Conservation (phyloP, 2,113 vertebrate genomes). For the Cynopterus brachyotis region DNA sequence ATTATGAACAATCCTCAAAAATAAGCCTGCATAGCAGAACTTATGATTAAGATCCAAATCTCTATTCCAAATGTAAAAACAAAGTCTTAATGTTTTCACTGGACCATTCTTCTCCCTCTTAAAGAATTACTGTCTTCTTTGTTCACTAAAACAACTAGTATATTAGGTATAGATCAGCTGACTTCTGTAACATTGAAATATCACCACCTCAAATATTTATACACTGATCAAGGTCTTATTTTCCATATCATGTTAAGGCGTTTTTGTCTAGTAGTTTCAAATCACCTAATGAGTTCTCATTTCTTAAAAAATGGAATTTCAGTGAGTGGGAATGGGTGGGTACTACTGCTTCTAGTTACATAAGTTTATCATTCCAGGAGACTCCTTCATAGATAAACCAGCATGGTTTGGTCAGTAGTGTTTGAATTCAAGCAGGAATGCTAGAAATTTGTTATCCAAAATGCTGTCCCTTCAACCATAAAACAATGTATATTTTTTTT, state of each 20-base stretch:
- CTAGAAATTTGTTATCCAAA: neutral
- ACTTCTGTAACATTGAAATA: neutral
- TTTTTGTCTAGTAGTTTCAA: neutral
- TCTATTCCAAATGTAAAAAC: slow-evolving; percentile 24
- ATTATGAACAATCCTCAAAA: slow-evolving; percentile 5
- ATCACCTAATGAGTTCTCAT: neutral
- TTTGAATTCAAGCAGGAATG: neutral
- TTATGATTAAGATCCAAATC: slow-evolving; percentile 34
- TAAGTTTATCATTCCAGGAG: neutral
- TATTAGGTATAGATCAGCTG: neutral
- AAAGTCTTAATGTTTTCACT: neutral
- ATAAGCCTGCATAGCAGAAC: neutral
- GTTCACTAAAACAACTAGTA: neutral
- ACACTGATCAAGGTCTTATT: neutral
- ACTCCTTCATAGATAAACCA: neutral
- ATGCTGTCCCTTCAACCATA: neutral
- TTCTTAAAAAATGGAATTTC: neutral
- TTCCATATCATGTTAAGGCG: neutral
- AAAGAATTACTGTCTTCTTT: neutral
- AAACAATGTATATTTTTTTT: neutral
- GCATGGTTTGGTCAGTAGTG: neutral
- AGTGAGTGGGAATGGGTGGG: too few relatives aligned
- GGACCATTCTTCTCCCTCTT: neutral
- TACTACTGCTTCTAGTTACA: neutral
- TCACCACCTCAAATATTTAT: neutral